Conservation (phyloP, 2,888 invertebrate genomes). For the Bruchidius siliquastri region DNA sequence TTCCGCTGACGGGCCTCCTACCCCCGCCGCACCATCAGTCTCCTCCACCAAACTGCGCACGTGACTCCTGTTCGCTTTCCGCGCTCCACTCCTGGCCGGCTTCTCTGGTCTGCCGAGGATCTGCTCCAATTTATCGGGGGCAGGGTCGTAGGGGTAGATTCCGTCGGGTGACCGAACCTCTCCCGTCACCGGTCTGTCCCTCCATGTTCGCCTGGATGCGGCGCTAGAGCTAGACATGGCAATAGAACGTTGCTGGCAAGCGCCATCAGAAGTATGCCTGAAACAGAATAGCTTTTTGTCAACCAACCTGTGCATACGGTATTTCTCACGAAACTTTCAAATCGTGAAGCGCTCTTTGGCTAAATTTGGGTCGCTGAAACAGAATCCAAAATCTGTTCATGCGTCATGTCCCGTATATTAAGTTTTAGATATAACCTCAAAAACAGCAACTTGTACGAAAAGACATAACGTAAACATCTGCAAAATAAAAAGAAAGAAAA, state of each 20-base stretch:
- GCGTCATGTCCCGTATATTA: no score
- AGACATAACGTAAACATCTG: no score
- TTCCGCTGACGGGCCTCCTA: neutral
- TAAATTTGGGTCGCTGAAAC: no score
- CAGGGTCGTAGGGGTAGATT: constrained; percentile 34
- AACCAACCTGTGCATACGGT: no score
- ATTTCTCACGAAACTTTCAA: no score
- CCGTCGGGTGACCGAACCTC: constrained; percentile 18
- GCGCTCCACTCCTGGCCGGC: constrained; percentile 31
- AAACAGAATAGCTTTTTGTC: no score
- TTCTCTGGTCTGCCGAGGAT: constrained; percentile 43
- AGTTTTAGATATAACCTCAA: no score
- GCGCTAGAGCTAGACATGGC: neutral
- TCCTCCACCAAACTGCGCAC: constrained; percentile 52
- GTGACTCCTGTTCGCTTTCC: constrained; percentile 38
- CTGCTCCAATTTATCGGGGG: constrained; percentile 43
- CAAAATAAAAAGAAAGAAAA: no score
- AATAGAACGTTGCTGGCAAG: constrained; percentile 41
- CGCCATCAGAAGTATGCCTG: neutral
- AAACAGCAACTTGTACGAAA: no score
- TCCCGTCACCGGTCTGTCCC: neutral
- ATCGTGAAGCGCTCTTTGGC: no score
- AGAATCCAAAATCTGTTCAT: no score
- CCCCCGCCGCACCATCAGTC: constrained; percentile 40
- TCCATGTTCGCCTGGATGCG: constrained; percentile 26